These are phyloP conservation scores for Notodonta ziczac DNA, from an alignment of 2,888 invertebrate genomes.

Conservation along the genomic window DNA sequence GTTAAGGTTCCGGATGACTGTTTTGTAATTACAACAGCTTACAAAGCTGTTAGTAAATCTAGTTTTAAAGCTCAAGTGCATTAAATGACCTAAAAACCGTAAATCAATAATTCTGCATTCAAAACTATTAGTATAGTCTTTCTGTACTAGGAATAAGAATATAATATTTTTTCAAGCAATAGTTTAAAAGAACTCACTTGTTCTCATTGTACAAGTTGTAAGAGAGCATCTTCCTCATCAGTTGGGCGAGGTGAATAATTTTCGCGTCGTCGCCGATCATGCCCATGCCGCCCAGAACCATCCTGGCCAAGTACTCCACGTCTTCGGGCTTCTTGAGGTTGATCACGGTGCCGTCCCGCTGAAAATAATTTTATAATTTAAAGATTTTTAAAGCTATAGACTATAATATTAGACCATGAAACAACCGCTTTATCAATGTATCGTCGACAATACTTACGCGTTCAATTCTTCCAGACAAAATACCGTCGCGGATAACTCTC, in stretches of 20 bases:
- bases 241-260: slow-evolving; percentile 69
- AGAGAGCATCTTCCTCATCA: slow-evolving; percentile 66
- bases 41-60: too few relatives aligned
- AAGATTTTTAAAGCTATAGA: slow-evolving; percentile 1
- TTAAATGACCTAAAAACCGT: too few relatives aligned
- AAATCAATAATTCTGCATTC: too few relatives aligned
- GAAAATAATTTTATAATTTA: slow-evolving; percentile 21
- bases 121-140: too few relatives aligned
- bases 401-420: too few relatives aligned
- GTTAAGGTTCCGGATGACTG: too few relatives aligned
- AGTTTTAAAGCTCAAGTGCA: too few relatives aligned
- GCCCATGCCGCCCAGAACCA: slow-evolving; percentile 87
- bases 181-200: slow-evolving; percentile 55
- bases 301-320: slow-evolving; percentile 86
- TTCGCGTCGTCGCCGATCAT: slow-evolving; percentile 82
- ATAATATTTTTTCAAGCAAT: neutral
- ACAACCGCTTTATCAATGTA: neutral
- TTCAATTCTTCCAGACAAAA: slow-evolving; percentile 66
- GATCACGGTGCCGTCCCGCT: slow-evolving; percentile 85
- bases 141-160: neutral
- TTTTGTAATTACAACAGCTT: too few relatives aligned
- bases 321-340: slow-evolving; percentile 87
- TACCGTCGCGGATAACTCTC: slow-evolving; percentile 80
- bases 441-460: slow-evolving; percentile 54
- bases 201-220: slow-evolving; percentile 70